A percentile compares a stretch with the other conserved stretches of the same genome.
Evolutionary conservation across 2,797 vertebrate genomes (phyloP).

Genomic region (Trematomus bernacchii): DNA sequence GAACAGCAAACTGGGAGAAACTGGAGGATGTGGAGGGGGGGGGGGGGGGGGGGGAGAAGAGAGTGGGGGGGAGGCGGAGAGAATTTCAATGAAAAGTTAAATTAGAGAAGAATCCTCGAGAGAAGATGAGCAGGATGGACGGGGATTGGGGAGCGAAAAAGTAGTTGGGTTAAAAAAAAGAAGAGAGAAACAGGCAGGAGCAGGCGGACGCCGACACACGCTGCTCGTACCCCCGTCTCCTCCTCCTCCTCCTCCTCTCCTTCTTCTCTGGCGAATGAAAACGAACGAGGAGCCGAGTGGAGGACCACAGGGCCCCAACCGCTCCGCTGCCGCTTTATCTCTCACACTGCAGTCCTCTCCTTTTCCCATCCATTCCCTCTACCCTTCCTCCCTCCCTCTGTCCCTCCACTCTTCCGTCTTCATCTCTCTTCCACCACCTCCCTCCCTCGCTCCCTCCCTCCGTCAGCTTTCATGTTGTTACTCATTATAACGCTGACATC

Average conservation of each 20-base stretch:
- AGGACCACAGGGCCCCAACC: constrained; percentile 63
- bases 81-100: constrained; percentile 92
- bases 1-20: constrained; percentile 86
- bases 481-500: constrained; percentile 83
- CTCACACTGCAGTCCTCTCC: constrained; percentile 69
- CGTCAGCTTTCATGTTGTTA: constrained; percentile 83
- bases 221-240: constrained; percentile 56
- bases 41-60: constrained; percentile 21
- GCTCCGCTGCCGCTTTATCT: constrained; percentile 70
- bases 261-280: constrained; percentile 69
- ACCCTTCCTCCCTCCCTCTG: constrained; percentile 71
- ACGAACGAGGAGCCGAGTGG: constrained; percentile 58
- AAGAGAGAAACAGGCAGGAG: constrained; percentile 57
- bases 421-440: constrained; percentile 63
- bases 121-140: constrained; percentile 64
- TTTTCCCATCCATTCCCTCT: constrained; percentile 65
- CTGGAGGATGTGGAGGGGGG: constrained; percentile 49
- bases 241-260: constrained; percentile 54
- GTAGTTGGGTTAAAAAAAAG: constrained; percentile 24
- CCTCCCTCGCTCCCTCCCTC: constrained; percentile 64
- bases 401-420: constrained; percentile 70
- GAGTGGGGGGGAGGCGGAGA: constrained; percentile 53
- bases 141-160: constrained; percentile 43
- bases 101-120: constrained; percentile 86
- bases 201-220: constrained; percentile 68